Base-by-base conservation (phyloP, 1,140 invertebrate species). In the Drosophila quadrilineata region DNA sequence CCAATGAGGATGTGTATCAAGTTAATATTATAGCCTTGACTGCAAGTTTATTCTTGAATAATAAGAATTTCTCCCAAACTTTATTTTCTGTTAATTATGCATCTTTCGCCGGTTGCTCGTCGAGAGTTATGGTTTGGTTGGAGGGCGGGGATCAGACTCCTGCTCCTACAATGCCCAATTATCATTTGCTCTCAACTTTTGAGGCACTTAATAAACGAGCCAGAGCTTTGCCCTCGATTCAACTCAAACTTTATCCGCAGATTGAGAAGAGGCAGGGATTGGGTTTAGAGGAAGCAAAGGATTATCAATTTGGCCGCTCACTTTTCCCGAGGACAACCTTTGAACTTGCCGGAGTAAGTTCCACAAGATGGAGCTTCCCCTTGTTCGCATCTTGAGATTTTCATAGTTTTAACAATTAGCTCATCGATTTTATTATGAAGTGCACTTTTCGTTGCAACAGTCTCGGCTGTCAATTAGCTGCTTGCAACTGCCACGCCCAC, bases 11-110 rank as follows among this genome's bases (percentile, higher is more conserved):
- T 33, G 6, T 45, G 19, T 26, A 10, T 10, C 6, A 12, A n/a
- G 8, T 6, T 12, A 9, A 3, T 3, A 38, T 3, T 2, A 8
- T 2, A 14, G 24, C 5, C 17, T 29, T 40, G 49, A 3, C 4
- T 14, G 17, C 3, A n/a, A n/a, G n/a, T n/a, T n/a, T n/a, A n/a
- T 22, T 50, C 41, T 58, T 40, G 71, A 80, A 67, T 64, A 66
- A 73, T 66, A 72, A 60, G 73, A 73, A 75, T 63, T 68, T 49
- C 71, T 68, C 57, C 52, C 66, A 56, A 82, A 84, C 77, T 84
- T 82, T 84, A 84, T 82, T 82, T 82, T 82, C 77, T 77, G 77
- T 84, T 82, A 82, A 82, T 82, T 84, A 82, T 82, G 77, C 77
- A 84, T 64, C 64, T 82, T 82, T 84, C 69, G 72, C 43, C 77